These are phyloP conservation scores for Copsychus sechellarum DNA, from an alignment of 2,113 vertebrate species.

Conservation along the genomic window DNA sequence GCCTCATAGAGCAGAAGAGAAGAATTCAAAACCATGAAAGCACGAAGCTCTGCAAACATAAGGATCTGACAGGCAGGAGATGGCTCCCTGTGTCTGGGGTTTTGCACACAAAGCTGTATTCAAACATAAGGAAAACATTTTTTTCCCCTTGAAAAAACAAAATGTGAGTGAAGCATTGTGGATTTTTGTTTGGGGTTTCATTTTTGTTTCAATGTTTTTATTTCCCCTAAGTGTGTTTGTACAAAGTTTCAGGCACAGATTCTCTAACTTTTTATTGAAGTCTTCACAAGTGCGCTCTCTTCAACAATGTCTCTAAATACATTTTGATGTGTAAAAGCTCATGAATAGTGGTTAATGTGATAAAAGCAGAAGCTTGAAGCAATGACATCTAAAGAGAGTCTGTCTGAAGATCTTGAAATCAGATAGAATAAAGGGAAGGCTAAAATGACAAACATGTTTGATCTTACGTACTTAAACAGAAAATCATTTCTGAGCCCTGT, in stretches of 20 bases:
- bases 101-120: not conserved
- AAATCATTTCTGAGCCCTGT: conserved; percentile 59
- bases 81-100: not conserved
- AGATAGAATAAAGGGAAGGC: conserved; percentile 41
- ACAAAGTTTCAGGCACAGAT: conserved; percentile 10
- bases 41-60: not conserved
- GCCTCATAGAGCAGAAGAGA: not conserved
- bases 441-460: conserved; percentile 56
- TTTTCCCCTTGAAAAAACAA: not conserved
- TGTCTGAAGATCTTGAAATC: conserved; percentile 47
- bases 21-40: not conserved
- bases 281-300: not conserved
- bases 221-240: not conserved
- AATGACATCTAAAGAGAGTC: conserved; percentile 38
- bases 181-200: not conserved
- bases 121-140: not conserved
- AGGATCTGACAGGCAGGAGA: fast-evolving
- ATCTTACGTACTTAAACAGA: conserved; percentile 29
- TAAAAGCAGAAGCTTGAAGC: conserved; percentile 56
- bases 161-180: not conserved
- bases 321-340: conserved; percentile 54
- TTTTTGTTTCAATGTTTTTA: not conserved
- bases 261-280: conserved; percentile 14
- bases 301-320: conserved; percentile 44
- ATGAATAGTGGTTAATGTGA: conserved; percentile 46